Conservation (phyloP, 2,797 vertebrate genomes). For the Philypnodon macrostomus region DNA sequence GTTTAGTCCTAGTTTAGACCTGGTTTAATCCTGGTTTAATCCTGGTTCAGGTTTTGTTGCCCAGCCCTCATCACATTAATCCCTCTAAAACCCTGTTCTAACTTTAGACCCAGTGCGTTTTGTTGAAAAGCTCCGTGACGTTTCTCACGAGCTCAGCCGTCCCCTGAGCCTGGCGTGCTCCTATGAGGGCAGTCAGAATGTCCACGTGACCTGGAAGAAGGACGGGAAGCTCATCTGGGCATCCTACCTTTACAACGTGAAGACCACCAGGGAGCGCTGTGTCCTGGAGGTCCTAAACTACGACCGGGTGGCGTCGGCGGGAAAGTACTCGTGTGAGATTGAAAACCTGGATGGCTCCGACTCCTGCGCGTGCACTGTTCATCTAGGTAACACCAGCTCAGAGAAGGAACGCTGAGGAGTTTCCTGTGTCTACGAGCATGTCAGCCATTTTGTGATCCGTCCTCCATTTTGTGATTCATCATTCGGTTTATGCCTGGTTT, state of each 20-base stretch:
- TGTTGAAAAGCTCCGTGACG: slow-evolving; percentile 80
- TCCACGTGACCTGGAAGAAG: slow-evolving; percentile 86
- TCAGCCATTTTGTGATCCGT: neutral
- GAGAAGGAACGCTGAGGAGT: neutral
- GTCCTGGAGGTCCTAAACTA: slow-evolving; percentile 76
- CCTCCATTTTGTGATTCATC: too few species aligned
- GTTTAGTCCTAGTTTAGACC: too few species aligned
- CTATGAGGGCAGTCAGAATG: slow-evolving; percentile 82
- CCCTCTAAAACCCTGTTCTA: slow-evolving; percentile 25
- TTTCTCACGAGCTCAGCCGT: slow-evolving; percentile 81
- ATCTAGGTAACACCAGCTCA: slow-evolving; percentile 42
- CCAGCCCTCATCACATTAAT: neutral
- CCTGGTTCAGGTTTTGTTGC: too few species aligned
- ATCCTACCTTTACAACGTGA: slow-evolving; percentile 84
- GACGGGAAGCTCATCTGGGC: slow-evolving; percentile 78
- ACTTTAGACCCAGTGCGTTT: slow-evolving; percentile 77
- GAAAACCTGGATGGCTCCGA: slow-evolving; percentile 79
- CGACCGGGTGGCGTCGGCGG: slow-evolving; percentile 75
- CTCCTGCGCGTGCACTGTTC: slow-evolving; percentile 49
- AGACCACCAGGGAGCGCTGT: slow-evolving; percentile 80
- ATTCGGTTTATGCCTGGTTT: neutral
- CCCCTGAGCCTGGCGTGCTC: slow-evolving; percentile 84
- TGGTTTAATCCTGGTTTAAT: too few species aligned
- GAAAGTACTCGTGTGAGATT: slow-evolving; percentile 86
- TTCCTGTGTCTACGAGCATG: neutral